These are phyloP conservation scores for Phylloscopus whistleri DNA, from an alignment of 2,113 vertebrate species.

Conservation along the genomic window DNA sequence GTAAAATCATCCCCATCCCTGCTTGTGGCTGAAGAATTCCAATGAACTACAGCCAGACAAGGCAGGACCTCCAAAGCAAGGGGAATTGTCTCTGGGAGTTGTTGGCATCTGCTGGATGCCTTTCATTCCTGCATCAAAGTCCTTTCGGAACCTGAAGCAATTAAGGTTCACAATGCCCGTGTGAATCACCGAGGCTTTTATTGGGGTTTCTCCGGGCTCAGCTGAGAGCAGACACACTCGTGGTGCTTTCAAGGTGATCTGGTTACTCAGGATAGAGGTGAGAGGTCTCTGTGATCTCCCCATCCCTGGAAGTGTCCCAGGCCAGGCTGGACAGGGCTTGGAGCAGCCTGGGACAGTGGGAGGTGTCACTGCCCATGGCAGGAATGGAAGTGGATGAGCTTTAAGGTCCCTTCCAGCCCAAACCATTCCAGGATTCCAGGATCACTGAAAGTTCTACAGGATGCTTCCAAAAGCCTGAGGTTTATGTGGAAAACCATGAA, in stretches of 20 bases:
- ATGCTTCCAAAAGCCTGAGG: neutral
- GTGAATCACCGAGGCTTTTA: neutral
- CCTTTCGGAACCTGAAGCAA: neutral
- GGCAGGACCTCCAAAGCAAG: neutral
- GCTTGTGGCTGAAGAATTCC: neutral
- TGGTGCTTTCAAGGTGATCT: neutral
- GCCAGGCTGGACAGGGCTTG: neutral
- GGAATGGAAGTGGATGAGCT: rapidly evolving
- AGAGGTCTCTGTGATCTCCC: neutral
- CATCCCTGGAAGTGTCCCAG: neutral
- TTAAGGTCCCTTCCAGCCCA: no score
- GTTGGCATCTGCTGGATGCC: neutral
- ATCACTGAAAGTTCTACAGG: neutral
- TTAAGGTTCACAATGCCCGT: neutral
- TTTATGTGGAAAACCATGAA: neutral
- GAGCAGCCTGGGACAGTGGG: neutral
- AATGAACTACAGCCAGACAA: neutral
- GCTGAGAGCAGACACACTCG: neutral
- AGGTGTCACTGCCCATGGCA: neutral
- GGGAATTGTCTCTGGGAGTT: neutral
- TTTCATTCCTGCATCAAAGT: neutral
- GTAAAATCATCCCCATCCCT: neutral
- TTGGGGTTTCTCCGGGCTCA: neutral
- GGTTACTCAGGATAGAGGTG: neutral
- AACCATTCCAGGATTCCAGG: neutral